These are phyloP conservation scores for Gari tellinella DNA, from an alignment of 2,888 invertebrate genomes.

Conservation along the genomic window DNA sequence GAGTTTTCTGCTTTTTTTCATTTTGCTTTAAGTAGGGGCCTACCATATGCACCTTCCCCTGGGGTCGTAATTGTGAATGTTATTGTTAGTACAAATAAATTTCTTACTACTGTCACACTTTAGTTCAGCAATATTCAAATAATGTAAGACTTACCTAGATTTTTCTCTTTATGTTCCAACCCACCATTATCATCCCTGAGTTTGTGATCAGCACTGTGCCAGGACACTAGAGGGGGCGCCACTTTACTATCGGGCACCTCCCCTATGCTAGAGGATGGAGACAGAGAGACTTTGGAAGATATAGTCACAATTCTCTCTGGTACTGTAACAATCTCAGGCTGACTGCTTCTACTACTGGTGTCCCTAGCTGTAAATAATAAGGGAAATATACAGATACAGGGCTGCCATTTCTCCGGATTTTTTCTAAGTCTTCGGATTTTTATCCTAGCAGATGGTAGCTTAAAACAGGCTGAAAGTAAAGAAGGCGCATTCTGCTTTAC, in stretches of 20 bases:
- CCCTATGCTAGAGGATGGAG: slow-evolving; percentile 47
- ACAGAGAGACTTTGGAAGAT: slow-evolving; percentile 63
- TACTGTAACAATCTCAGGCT: slow-evolving; percentile 77
- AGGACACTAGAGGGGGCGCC: slow-evolving; percentile 35
- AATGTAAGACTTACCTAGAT: slow-evolving; percentile 29
- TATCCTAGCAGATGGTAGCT: no score
- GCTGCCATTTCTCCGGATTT: no score
- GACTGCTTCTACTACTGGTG: slow-evolving; percentile 59
- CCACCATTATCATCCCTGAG: slow-evolving; percentile 45
- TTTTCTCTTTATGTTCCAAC: slow-evolving; percentile 14
- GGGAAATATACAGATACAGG: background rate
- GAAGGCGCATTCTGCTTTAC: no score
- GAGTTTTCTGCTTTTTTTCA: no score
- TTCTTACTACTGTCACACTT: no score
- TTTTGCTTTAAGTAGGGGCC: no score
- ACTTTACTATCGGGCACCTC: slow-evolving; percentile 2
- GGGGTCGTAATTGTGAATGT: no score
- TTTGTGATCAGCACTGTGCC: slow-evolving; percentile 42
- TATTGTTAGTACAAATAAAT: no score
- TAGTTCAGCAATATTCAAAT: no score
- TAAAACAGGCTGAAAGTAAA: no score
- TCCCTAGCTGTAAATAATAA: slow-evolving; percentile 13
- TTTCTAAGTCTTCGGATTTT: no score
- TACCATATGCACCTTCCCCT: no score
- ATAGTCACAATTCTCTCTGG: slow-evolving; percentile 75